Evolutionary conservation across 2,888 invertebrate species (phyloP).

Genomic region (Latrodectus hesperus): DNA sequence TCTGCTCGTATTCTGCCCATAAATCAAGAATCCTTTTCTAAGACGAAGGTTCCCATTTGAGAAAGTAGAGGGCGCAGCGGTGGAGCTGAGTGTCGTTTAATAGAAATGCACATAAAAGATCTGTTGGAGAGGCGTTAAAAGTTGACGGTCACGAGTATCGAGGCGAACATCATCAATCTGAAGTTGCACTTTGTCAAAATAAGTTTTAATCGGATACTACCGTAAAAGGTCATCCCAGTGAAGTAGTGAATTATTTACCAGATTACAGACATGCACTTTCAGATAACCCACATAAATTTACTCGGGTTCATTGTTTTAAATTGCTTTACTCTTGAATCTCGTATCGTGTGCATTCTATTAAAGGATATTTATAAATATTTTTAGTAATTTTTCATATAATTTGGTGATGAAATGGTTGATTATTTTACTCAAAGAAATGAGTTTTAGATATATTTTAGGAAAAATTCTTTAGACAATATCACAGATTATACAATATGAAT

Average conservation of each 20-base stretch:
- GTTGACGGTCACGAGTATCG: slow-evolving; percentile 3
- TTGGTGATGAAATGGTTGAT: too few relatives aligned
- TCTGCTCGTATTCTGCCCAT: slow-evolving; percentile 17
- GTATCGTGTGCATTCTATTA: neutral
- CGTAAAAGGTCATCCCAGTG: neutral
- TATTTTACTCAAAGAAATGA: too few relatives aligned
- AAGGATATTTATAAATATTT: neutral
- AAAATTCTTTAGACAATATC: too few relatives aligned
- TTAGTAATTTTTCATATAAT: too few relatives aligned
- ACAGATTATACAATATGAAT: too few relatives aligned
- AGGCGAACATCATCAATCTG: slow-evolving; percentile 31
- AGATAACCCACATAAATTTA: neutral
- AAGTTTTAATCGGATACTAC: neutral
- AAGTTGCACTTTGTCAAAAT: slow-evolving; percentile 34
- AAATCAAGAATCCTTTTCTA: slow-evolving; percentile 24
- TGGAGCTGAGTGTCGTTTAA: slow-evolving; percentile 11
- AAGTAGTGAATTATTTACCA: slow-evolving; percentile 9
- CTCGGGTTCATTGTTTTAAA: neutral
- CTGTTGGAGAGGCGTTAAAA: slow-evolving; percentile 18
- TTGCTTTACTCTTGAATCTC: too few relatives aligned
- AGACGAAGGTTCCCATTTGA: slow-evolving; percentile 8
- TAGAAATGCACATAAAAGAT: slow-evolving; percentile 16
- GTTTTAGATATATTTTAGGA: too few relatives aligned
- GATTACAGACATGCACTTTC: neutral
- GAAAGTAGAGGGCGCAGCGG: neutral